These are phyloP conservation scores for Pimpla rufipes DNA, from an alignment of 2,888 invertebrate genomes.

Conservation along the genomic window DNA sequence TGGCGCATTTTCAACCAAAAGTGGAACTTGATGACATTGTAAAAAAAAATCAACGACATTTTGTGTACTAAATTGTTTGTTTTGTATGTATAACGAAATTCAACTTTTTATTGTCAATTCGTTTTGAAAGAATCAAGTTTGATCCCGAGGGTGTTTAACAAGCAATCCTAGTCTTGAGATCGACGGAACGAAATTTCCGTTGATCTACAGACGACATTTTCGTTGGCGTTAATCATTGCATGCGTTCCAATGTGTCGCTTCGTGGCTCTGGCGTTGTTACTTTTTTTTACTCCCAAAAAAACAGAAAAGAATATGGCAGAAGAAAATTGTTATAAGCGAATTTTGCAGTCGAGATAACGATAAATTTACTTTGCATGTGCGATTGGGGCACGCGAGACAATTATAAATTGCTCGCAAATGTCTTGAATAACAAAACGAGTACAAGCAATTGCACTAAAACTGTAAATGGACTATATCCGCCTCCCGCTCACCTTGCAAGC, in stretches of 20 bases:
- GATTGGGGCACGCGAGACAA: constrained; percentile 5
- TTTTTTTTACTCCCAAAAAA: constrained; percentile 24
- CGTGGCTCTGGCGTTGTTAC: constrained; percentile 60
- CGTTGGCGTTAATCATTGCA: constrained; percentile 45
- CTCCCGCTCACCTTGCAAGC: constrained; percentile 6
- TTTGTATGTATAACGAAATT: not conserved
- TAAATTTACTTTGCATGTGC: not conserved
- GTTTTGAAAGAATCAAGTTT: constrained; percentile 24
- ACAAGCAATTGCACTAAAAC: constrained; percentile 5
- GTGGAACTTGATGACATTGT: not conserved
- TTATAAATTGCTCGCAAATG: not conserved
- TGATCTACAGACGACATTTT: constrained; percentile 36
- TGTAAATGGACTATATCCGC: not conserved
- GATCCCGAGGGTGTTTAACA: constrained; percentile 21
- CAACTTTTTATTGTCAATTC: not conserved
- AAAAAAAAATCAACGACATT: not conserved
- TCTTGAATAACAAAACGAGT: constrained; percentile 9
- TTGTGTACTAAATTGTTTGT: not conserved
- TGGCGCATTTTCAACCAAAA: not conserved
- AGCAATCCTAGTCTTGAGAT: constrained; percentile 38
- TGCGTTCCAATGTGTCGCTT: constrained; percentile 59
- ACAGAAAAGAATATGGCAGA: not conserved
- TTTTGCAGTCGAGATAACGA: not conserved
- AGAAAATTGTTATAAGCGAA: not conserved
- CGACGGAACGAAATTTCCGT: constrained; percentile 33